These are phyloP conservation scores for Macrosiphum euphorbiae DNA, from an alignment of 2,888 invertebrate species.

Conservation along the genomic window DNA sequence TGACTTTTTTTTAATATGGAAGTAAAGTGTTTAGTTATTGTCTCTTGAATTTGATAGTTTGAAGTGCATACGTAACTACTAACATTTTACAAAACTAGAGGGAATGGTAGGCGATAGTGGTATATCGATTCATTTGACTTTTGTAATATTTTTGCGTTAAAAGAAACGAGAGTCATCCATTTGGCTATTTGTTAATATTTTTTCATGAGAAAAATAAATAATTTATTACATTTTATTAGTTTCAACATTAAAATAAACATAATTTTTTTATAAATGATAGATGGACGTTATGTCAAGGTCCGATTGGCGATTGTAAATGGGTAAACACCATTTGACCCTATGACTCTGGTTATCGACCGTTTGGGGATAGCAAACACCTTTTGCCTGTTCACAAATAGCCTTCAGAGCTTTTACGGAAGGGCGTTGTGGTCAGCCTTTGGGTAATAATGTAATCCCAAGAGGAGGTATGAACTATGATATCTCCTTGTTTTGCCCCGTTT, in stretches of 20 bases:
- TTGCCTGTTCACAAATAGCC: slow-evolving; percentile 55
- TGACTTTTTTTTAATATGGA: neutral
- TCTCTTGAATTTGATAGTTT: neutral
- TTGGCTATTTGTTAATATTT: slow-evolving; percentile 10
- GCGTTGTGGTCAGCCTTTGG: slow-evolving; percentile 45
- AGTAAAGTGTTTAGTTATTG: neutral
- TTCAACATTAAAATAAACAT: slow-evolving; percentile 8
- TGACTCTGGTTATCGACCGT: slow-evolving; percentile 42
- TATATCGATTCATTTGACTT: neutral
- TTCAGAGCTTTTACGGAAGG: neutral
- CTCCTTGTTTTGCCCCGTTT: neutral
- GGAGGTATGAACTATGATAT: slow-evolving; percentile 48
- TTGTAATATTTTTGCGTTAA: neutral
- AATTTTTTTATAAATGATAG: slow-evolving; percentile 24
- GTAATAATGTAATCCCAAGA: slow-evolving; percentile 31
- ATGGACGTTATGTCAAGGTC: neutral
- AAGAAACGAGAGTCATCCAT: neutral
- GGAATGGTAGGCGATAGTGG: neutral
- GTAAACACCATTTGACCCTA: slow-evolving; percentile 39
- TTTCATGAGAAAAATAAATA: neutral
- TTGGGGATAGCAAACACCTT: slow-evolving; percentile 40
- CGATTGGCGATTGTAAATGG: neutral
- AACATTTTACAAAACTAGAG: neutral
- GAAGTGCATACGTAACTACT: neutral
- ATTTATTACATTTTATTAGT: neutral